Evolutionary conservation across 2,888 invertebrate species (phyloP).

Genomic region (Allacma fusca): DNA sequence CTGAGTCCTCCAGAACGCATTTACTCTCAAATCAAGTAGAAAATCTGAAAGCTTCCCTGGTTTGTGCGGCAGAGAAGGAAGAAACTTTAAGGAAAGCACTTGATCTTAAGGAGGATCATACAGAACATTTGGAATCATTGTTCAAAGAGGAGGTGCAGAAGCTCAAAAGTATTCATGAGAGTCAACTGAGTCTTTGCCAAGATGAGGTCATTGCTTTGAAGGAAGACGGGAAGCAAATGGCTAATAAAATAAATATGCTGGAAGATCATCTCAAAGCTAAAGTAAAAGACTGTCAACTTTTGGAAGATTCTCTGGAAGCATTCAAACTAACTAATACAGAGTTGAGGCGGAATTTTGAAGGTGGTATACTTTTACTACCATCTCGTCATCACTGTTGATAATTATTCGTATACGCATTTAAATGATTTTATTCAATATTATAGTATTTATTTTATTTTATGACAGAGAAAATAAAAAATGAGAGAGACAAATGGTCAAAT

Average conservation of each 20-base stretch:
- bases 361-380: background rate
- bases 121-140: slow-evolving; percentile 39
- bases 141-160: slow-evolving; percentile 40
- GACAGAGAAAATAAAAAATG: slow-evolving; percentile 52
- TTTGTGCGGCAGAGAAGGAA: slow-evolving; percentile 44
- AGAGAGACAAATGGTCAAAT: slow-evolving; percentile 59
- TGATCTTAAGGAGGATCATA: slow-evolving; percentile 47
- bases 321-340: slow-evolving; percentile 37
- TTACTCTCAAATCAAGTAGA: slow-evolving; percentile 36
- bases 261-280: slow-evolving; percentile 41
- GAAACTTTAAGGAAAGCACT: slow-evolving; percentile 45
- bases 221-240: background rate
- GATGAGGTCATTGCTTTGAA: slow-evolving; percentile 18
- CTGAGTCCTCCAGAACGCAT: slow-evolving; percentile 14
- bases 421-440: too few relatives aligned
- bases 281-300: slow-evolving; percentile 18
- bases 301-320: slow-evolving; percentile 36
- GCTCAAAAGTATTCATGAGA: slow-evolving; percentile 11
- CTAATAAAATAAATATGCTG: slow-evolving; percentile 26
- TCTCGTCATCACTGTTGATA: background rate
- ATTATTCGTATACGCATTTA: too few relatives aligned
- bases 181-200: slow-evolving; percentile 30
- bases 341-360: slow-evolving; percentile 36
- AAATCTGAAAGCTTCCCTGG: slow-evolving; percentile 39
- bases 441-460: too few relatives aligned